Conservation (phyloP, 2,113 vertebrate genomes). For the Rattus norvegicus region DNA sequence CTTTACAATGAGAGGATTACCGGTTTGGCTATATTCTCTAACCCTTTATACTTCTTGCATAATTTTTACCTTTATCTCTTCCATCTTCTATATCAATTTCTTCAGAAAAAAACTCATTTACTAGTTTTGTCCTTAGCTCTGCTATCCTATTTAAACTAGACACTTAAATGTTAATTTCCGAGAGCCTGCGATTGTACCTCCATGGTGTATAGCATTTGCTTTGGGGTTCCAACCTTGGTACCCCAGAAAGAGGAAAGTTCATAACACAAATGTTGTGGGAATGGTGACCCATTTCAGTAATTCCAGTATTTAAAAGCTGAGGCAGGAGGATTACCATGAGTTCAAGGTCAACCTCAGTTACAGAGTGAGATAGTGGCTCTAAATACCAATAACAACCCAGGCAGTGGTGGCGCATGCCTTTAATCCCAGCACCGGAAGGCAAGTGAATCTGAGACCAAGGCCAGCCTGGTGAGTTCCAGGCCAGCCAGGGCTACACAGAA, state of each 20-base stretch:
- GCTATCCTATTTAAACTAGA: neutral
- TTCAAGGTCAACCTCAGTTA: neutral
- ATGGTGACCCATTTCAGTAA: neutral
- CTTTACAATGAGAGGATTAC: neutral
- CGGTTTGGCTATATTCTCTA: neutral
- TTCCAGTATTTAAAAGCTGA: neutral
- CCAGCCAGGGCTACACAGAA: neutral
- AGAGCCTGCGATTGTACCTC: neutral
- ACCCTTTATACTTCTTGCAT: neutral
- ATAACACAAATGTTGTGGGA: neutral
- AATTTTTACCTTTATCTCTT: slow-evolving; percentile 1
- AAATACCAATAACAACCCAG: neutral
- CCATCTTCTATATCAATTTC: neutral
- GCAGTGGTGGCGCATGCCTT: neutral
- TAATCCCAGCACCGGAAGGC: neutral
- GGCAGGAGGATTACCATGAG: neutral
- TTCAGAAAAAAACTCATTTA: slow-evolving; percentile 38
- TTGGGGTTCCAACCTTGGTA: neutral
- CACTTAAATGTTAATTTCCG: neutral
- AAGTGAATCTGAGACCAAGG: neutral
- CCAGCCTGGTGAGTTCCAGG: neutral
- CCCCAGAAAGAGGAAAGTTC: neutral
- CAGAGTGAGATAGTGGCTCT: neutral
- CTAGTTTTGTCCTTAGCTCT: neutral
- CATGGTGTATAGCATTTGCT: neutral